Base-by-base conservation (phyloP, 2,113 vertebrate genomes). In the Gallinago undulata region DNA sequence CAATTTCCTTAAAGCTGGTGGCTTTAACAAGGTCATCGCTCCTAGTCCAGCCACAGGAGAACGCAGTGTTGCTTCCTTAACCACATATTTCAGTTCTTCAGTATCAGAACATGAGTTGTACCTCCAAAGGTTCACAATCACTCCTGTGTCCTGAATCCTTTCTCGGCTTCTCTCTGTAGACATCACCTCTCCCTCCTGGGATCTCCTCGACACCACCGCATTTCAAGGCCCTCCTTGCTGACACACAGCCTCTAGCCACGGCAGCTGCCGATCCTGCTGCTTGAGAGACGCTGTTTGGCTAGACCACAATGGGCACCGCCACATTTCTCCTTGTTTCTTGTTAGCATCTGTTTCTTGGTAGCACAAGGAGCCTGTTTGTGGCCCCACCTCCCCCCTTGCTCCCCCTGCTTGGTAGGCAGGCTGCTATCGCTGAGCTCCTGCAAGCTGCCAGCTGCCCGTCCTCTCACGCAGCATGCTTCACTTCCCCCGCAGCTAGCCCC, bases 371-470 rank as follows among this genome's bases (percentile, higher is more conserved):
- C 24, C 31, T 55, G 25, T 51, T 81, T 60, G 19, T 30, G 37
- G 33, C 37, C 30, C 28, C 22, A 5, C 24, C 16, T 66, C n/a
- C 17, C 28, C 39, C 12, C 18, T 57, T 11, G 30, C n/a, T 50
- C 10, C 11, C 10, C 19, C 48, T 60, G 31, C 89, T 62, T 16
- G 0, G 25, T 56, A n/a, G 10, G 43, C 31, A 14, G 0, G 28
- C 51, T 92, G 59, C 72, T 72, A 43, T 60, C 47, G 47, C 37
- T 87, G 64, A 86, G 56, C 43, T 84, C 22, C 64, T 59, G 41
- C 57, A 62, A 79, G 62, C 78, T 91, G 81, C 76, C 2, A 27
- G 8, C 37, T 9, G 11, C 28, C 2, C 0, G 0, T 53, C 53
- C 18, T 76, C 41, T 64, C 30, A 5, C 31, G 35, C 24, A 31